Evolutionary conservation across 2,797 vertebrate species (phyloP), one percentile per base, ranked within the genome.

Genomic region (Leuciscus waleckii): DNA sequence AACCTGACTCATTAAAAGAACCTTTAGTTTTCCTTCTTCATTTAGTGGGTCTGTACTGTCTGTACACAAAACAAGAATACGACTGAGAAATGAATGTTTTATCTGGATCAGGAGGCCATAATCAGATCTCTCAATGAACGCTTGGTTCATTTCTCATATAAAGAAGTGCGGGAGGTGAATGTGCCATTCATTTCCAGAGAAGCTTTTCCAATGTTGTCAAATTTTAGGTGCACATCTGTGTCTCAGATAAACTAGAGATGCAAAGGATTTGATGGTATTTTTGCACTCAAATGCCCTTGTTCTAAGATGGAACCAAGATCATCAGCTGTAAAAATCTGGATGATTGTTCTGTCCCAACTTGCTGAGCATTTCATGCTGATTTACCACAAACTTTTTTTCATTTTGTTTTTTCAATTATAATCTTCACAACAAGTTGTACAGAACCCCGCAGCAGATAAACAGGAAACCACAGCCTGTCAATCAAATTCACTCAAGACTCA

Each of bases 391-490:
- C 63, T 43, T 87, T 85, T 54, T 51, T 51, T 86, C 29, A 29
- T 29, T 29, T 29, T 29, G 29, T 29, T 82, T 87, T 81, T 58
- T 9, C 68, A 69, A 88, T 87, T 13, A 85, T 86, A 87, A 85
- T 68, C 88, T 86, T 63, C 76, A 77, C 29, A 87, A 63, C 90
- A 89, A 89, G 88, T 82, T 87, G 84, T 85, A 92, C 90, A 90
- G 65, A 77, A 29, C 29, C 43, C 71, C 4, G 73, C 56, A 79
- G 39, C 73, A 79, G 56, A 54, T 67, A 77, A 78, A 73, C 35
- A 39, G 61, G 56, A 71, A 65, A 84, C 43, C 29, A 41, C 70
- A 79, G 84, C 51, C 69, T 74, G 26, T 32, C 16, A 63, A 54
- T 21, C 46, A 79, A 54, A 29, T 84, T 43, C 56, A 43, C 32